These are phyloP conservation scores for Euphydryas editha DNA, from an alignment of 2,888 invertebrate species.

Conservation along the genomic window DNA sequence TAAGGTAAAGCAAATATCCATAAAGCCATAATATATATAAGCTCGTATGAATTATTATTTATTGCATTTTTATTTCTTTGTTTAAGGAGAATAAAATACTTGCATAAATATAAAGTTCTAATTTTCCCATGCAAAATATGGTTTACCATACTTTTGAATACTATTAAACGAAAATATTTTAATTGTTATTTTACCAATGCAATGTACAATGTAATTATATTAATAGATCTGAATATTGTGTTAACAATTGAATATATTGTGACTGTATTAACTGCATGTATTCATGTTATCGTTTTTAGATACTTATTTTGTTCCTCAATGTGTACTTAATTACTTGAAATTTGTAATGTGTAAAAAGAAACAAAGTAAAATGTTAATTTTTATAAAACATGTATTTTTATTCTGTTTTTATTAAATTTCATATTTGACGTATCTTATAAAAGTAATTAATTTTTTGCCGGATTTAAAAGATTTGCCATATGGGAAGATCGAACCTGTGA, in stretches of 20 bases:
- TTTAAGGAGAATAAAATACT: not conserved
- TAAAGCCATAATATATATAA: not conserved
- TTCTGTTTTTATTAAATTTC: not conserved
- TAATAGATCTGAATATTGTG: slow-evolving; percentile 16
- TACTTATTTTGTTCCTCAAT: slow-evolving; percentile 24
- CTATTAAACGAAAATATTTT: slow-evolving; percentile 23
- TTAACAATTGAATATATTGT: slow-evolving; percentile 3
- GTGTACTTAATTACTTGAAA: slow-evolving; percentile 30
- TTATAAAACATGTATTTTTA: slow-evolving; percentile 24
- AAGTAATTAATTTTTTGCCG: too few species aligned
- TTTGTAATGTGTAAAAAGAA: slow-evolving; percentile 20
- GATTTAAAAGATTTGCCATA: too few species aligned
- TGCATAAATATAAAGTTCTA: not conserved
- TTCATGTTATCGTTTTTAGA: slow-evolving; percentile 32
- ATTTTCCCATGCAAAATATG: not conserved
- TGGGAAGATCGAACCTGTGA: too few species aligned
- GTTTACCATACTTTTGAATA: not conserved
- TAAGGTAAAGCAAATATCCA: not conserved
- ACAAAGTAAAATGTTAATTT: slow-evolving; percentile 43
- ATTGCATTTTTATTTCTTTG: not conserved
- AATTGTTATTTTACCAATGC: slow-evolving; percentile 31
- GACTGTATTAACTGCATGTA: slow-evolving; percentile 28
- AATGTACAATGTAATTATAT: slow-evolving; percentile 14
- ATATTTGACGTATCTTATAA: too few species aligned
- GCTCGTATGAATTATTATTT: not conserved